Evolutionary conservation across 2,797 vertebrate species (phyloP).

Genomic region (Tarsius wallacei): DNA sequence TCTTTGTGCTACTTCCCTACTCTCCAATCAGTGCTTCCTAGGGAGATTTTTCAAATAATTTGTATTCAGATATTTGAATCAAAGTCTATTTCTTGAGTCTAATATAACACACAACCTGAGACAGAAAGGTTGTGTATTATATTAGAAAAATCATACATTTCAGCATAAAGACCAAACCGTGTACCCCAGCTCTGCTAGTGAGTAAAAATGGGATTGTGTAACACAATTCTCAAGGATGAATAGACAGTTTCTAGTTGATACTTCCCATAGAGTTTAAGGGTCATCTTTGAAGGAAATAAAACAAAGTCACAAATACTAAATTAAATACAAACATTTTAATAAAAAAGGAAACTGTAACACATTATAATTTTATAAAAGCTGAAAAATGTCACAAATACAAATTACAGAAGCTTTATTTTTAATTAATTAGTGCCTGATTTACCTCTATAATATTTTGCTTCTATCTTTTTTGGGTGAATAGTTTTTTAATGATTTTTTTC

Average conservation of each 20-base stretch:
- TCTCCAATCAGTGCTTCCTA: background rate
- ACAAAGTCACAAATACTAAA: background rate
- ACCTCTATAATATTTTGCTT: background rate
- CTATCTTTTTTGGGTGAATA: background rate
- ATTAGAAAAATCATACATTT: background rate
- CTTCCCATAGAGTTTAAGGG: background rate
- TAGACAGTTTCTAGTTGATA: too few relatives aligned
- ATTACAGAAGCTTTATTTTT: background rate
- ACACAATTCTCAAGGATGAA: accelerated
- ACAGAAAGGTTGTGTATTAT: background rate
- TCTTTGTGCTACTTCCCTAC: background rate
- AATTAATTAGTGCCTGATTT: background rate
- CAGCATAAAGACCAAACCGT: accelerated
- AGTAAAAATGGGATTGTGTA: background rate
- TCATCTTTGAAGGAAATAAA: background rate
- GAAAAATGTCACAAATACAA: background rate
- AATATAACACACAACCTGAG: background rate
- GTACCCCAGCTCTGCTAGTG: too few relatives aligned
- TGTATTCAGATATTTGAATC: too few relatives aligned
- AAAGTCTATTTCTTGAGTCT: background rate
- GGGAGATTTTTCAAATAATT: background rate
- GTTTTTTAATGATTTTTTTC: background rate
- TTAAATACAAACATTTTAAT: background rate
- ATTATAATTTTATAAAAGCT: background rate
- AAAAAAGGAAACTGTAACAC: background rate